Base-by-base conservation (phyloP, 2,797 vertebrate species). In the Chelon auratus region DNA sequence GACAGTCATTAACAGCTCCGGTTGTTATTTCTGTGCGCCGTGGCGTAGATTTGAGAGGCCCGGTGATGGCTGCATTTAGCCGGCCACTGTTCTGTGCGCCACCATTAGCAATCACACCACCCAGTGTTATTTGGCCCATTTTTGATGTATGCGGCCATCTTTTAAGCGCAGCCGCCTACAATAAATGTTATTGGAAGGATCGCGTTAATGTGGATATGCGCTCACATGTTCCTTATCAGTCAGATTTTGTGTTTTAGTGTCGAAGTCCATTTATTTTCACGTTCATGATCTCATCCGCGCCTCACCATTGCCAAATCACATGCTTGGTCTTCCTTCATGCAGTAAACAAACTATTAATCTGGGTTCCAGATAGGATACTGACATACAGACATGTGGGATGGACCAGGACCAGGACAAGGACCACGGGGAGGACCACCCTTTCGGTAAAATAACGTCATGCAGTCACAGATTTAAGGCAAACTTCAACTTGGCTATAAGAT, bases 401-500 rank as follows among this genome's bases (percentile, higher is more conserved):
- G 94, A 85, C 93, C 92, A 62, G 91, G 93, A 55, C 85, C 90
- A 45, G 91, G 95, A 47, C 90, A 91, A 65, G 92, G 94, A 85
- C 92, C 91, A 65, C 88, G 94, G 56, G 93, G 94, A 80, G 93
- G 94, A 66, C 89, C 93, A 61, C 88, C 91, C 36, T 95, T 95
- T 84, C 90, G 94, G 94, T 95, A 94, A 94, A 78, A 12, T 54
- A 56, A 4, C 36, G 43, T 54, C 6, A 39, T 75, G 30, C 30
- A 33, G 30, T 33, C 30, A 33, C 30, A 9, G 36, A 5, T 59
- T 62, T 36, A 40, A 22, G 2, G 40, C 2, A 9, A 5, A 12
- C 22, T 48, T 48, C 1, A 18, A 42, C 3, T 58, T 18, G 3
- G 2, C 63, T n/a, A n/a, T n/a, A n/a, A n/a, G n/a, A n/a, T n/a